phyloP scores from a whole-genome alignment of 2,888 invertebrate species.

The Drosophila yooni region DNA sequence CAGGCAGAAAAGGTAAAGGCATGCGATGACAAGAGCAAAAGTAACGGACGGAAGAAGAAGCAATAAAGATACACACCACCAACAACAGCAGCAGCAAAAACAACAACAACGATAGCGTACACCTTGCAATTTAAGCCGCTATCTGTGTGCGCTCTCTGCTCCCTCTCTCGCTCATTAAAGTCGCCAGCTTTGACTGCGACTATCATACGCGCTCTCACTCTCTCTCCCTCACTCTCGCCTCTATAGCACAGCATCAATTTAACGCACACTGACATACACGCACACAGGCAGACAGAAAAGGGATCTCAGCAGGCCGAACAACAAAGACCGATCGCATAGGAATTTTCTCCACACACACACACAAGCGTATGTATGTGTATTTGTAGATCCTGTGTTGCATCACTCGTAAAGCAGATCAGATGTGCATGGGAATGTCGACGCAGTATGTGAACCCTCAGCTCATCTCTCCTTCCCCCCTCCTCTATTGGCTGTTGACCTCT shows the following conservation, averaged over 20 bases:
- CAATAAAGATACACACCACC: conserved; percentile 72
- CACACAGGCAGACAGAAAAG: conserved; percentile 55
- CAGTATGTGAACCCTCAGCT: conserved; percentile 33
- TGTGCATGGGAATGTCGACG: conserved; percentile 65
- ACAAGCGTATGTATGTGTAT: conserved; percentile 18
- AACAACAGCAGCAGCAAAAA: conserved; percentile 42
- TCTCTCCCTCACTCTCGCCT: conserved; percentile 26
- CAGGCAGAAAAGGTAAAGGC: conserved; percentile 68
- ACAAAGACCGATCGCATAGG: conserved; percentile 75
- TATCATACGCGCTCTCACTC: conserved; percentile 19
- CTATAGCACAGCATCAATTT: conserved; percentile 59
- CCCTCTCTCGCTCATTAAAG: conserved; percentile 36
- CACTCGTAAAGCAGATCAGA: conserved; percentile 71
- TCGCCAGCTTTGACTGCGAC: conserved; percentile 25
- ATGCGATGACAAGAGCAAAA: conserved; percentile 74
- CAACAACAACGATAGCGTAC: conserved; percentile 54
- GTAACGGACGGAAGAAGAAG: conserved; percentile 76
- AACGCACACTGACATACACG: conserved; percentile 47
- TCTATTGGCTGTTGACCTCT: conserved; percentile 71
- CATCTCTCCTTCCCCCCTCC: conserved; percentile 22
- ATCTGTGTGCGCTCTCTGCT: conserved; percentile 57
- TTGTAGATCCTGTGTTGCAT: conserved; percentile 71
- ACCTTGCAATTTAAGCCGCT: conserved; percentile 80
- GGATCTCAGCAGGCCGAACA: conserved; percentile 66
- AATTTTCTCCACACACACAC: conserved; percentile 54